Evolutionary conservation across 1,140 invertebrate species (phyloP).

Genomic region (Brachionus asplanchnoidis): DNA sequence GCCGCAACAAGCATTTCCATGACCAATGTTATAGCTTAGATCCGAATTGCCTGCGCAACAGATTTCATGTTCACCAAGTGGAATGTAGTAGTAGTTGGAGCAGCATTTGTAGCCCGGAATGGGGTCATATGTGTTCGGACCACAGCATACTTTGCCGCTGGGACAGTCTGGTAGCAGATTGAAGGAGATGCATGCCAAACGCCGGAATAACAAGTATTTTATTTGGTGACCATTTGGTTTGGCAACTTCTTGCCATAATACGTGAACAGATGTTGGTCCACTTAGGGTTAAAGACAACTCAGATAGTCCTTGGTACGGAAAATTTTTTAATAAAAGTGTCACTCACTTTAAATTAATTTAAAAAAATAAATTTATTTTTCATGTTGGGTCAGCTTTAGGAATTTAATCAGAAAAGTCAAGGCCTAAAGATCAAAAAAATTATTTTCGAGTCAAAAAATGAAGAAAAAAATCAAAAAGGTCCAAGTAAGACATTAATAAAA

Average conservation of each 20-base stretch:
- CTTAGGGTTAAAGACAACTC: not conserved
- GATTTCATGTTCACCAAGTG: not conserved
- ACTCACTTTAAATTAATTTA: too few species aligned
- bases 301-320: not conserved
- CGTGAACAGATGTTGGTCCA: not conserved
- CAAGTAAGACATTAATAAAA: too few species aligned
- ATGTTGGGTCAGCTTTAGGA: too few species aligned
- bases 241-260: not conserved
- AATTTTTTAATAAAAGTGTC: too few species aligned
- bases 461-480: too few species aligned
- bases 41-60: not conserved
- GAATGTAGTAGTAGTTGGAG: not conserved
- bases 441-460: too few species aligned
- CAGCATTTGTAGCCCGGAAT: constrained; percentile 5
- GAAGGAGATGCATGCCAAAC: not conserved
- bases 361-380: too few species aligned
- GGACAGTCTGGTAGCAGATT: not conserved
- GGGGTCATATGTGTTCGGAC: not conserved
- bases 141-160: not conserved
- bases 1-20: not conserved
- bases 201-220: not conserved
- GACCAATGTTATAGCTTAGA: not conserved
- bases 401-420: too few species aligned
- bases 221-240: not conserved
- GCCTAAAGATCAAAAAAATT: too few species aligned